Evolutionary conservation across 1,140 invertebrate genomes (phyloP), one percentile per base, ranked within the genome.

Genomic region (Drosophila kanapiae): DNA sequence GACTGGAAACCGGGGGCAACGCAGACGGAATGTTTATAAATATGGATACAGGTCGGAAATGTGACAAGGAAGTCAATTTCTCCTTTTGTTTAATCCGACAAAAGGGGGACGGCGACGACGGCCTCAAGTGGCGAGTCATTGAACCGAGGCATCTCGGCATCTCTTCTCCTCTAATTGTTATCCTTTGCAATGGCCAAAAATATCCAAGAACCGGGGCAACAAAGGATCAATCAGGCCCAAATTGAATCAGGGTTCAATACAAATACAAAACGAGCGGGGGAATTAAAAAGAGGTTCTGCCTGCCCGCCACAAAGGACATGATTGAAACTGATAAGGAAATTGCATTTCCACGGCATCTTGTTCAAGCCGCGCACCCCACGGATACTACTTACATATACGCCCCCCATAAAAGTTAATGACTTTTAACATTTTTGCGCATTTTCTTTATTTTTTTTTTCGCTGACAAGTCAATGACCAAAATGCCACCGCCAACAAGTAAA

Each of bases 351-450:
- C 23, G 7, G 31, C 51, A 31, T 23, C 23, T 23, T 23, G 23
- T 23, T 23, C 23, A 23, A 23, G 23, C 3, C 23, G 23, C 23
- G 23, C 1, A 3, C 23, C 23, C 23, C 23, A 23, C 23, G 23
- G 23, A 23, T 40, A n/a, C 38, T 40, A 40, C 53, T 3, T 37
- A 23, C 33, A 38, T 16, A 33, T 13, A 33, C 10, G n/a, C 38
- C 4, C 27, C 6, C 49, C 48, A 59, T 78, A 75, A 86, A 86
- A 87, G 83, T 69, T 87, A 82, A 87, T 82, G 83, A 87, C 82
- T 86, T 86, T 82, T 82, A n/a, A 31, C 68, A 74, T 53, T 65
- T 54, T 60, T 33, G 14, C 35, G 63, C 63, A 80, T 80, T 56
- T n/a, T n/a, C n/a, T n/a, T n/a, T n/a, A n/a, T n/a, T n/a, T n/a